Conservation (phyloP, 1,140 invertebrate species). For the Agrilus planipennis region DNA sequence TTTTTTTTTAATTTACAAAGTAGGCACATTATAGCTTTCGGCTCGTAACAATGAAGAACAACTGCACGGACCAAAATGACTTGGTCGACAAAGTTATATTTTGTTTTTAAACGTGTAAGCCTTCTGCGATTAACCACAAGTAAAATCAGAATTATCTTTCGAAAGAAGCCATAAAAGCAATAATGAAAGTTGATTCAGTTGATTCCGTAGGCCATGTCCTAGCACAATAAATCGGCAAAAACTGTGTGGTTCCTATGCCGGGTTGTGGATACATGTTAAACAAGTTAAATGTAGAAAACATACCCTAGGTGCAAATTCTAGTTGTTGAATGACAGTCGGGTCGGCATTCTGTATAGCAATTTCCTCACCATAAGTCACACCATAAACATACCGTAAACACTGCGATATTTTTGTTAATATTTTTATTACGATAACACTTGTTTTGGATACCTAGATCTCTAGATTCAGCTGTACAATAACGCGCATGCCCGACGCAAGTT, state of each 20-base stretch:
- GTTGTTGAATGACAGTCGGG: constrained; percentile 10
- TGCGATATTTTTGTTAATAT: constrained; percentile 15
- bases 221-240: constrained; percentile 11
- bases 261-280: constrained; percentile 3
- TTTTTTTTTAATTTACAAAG: too few relatives aligned
- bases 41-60: too few relatives aligned
- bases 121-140: too few relatives aligned
- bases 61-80: too few relatives aligned
- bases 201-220: constrained; percentile 7
- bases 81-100: too few relatives aligned
- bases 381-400: constrained; percentile 12
- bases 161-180: too few relatives aligned
- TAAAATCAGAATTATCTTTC: too few relatives aligned
- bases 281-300: constrained; percentile 2
- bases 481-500: constrained; percentile 15
- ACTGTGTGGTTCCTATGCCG: constrained; percentile 15
- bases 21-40: too few relatives aligned
- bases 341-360: constrained; percentile 8
- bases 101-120: too few relatives aligned
- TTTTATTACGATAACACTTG: constrained; percentile 24
- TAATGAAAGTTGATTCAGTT: neutral
- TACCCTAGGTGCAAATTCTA: constrained; percentile 11
- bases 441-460: constrained; percentile 27
- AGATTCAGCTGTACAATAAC: constrained; percentile 14
- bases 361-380: constrained; percentile 3